Percentiles rank a stretch among this genome's conserved stretches.
Conservation (phyloP, 2,797 vertebrate species). For the Pantherophis vulpinus region DNA sequence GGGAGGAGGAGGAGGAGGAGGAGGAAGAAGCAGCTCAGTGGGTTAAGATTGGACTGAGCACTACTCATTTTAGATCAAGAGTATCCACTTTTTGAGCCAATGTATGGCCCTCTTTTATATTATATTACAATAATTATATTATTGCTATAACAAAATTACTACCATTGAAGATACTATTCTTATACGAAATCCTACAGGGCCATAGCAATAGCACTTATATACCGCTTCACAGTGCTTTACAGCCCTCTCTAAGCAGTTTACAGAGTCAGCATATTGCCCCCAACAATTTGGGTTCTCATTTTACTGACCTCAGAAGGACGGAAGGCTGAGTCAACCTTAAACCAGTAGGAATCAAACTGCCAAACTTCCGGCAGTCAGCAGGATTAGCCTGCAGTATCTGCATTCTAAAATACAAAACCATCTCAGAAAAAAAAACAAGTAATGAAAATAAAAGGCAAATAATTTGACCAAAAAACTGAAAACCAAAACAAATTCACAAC, state of each 20-base stretch:
- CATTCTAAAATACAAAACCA: background rate
- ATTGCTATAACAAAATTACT: background rate
- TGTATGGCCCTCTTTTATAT: background rate
- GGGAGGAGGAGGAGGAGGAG: too few relatives aligned
- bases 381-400: background rate
- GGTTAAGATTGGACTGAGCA: background rate
- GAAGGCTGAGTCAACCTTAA: background rate
- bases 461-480: background rate
- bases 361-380: background rate
- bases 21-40: background rate
- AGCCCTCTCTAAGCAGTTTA: background rate
- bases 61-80: background rate
- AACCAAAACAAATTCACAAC: background rate
- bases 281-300: background rate
- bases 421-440: background rate
- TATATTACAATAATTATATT: background rate
- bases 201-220: background rate
- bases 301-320: background rate
- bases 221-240: background rate
- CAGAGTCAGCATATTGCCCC: background rate
- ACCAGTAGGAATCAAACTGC: background rate
- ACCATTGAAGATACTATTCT: background rate
- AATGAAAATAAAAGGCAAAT: background rate
- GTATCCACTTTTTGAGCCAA: background rate
- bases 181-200: background rate